These are phyloP conservation scores for Hermaeophaga mercurialis DNA, from an alignment of 2,888 invertebrate genomes.

Conservation along the genomic window DNA sequence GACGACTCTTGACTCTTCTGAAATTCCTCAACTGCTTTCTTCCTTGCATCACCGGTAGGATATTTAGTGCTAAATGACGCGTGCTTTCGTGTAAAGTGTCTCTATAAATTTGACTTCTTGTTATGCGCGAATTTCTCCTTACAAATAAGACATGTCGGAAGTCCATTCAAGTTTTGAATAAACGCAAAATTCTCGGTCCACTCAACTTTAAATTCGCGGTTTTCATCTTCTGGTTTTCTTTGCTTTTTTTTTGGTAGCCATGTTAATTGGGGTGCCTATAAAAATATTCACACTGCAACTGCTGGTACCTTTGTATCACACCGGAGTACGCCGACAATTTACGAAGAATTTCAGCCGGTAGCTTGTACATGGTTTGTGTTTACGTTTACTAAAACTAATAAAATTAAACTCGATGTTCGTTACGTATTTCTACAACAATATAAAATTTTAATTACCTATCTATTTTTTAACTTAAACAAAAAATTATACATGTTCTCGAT, in stretches of 20 bases:
- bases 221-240: background rate
- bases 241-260: too few species aligned
- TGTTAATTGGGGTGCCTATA: background rate
- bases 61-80: slow-evolving; percentile 37
- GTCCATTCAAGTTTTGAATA: slow-evolving; percentile 30
- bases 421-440: background rate
- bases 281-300: too few species aligned
- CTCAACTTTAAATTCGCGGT: slow-evolving; percentile 37
- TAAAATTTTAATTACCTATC: slow-evolving; percentile 4
- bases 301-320: too few species aligned
- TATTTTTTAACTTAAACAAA: slow-evolving; percentile 1
- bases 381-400: too few species aligned
- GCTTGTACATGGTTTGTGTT: too few species aligned
- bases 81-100: slow-evolving; percentile 19
- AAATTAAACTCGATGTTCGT: slow-evolving; percentile 12
- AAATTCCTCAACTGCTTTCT: slow-evolving; percentile 9
- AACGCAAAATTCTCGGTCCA: slow-evolving; percentile 38
- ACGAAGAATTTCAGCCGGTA: too few species aligned
- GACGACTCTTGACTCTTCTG: slow-evolving; percentile 32
- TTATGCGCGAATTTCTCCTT: slow-evolving; percentile 38
- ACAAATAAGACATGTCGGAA: slow-evolving; percentile 34
- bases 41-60: slow-evolving; percentile 20
- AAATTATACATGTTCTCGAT: slow-evolving; percentile 8
- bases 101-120: slow-evolving; percentile 32
- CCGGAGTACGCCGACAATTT: too few species aligned